phyloP scores from a whole-genome alignment of 1,140 invertebrate genomes.

The Trichoplusia ni region DNA sequence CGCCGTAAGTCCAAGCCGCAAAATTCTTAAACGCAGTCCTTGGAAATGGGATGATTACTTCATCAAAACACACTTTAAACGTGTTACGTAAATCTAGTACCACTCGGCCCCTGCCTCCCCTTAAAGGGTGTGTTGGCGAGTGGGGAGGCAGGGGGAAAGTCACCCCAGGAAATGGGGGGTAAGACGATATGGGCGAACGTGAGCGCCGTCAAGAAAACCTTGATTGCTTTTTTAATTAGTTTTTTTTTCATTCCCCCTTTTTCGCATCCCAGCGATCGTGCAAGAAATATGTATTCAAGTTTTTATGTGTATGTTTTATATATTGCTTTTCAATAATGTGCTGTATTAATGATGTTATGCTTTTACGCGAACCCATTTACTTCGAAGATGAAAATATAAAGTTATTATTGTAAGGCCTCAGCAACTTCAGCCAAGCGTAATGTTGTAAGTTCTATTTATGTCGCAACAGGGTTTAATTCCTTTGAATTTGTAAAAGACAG shows the following conservation, averaged over 20 bases:
- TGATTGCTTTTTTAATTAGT: conserved; percentile 82
- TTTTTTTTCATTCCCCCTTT: conserved; percentile 75
- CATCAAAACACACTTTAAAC: conserved; percentile 82
- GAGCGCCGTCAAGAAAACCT: conserved; percentile 81
- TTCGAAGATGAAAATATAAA: too few species aligned
- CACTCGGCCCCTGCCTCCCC: conserved; percentile 54
- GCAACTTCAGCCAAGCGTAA: too few species aligned
- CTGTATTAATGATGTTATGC: not conserved
- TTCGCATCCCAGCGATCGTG: conserved; percentile 69
- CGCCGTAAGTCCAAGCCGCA: conserved; percentile 65
- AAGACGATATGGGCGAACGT: conserved; percentile 81
- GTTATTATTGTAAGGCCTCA: too few species aligned
- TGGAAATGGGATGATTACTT: conserved; percentile 80
- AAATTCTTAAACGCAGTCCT: conserved; percentile 79
- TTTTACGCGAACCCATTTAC: too few species aligned
- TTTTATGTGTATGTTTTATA: conserved; percentile 57
- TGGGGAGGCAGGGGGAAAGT: conserved; percentile 39
- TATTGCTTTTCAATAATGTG: conserved; percentile 36
- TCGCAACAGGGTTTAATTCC: too few species aligned
- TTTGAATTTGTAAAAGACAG: too few species aligned
- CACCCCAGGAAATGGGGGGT: conserved; percentile 66
- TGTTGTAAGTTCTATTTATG: too few species aligned
- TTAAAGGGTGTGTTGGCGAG: conserved; percentile 63
- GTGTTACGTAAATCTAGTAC: conserved; percentile 81
- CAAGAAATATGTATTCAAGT: conserved; percentile 71